A percentile compares a stretch with the other conserved stretches of the same genome.
Conservation (phyloP, 2,113 vertebrate genomes). For the Pachycephala philippinensis region DNA sequence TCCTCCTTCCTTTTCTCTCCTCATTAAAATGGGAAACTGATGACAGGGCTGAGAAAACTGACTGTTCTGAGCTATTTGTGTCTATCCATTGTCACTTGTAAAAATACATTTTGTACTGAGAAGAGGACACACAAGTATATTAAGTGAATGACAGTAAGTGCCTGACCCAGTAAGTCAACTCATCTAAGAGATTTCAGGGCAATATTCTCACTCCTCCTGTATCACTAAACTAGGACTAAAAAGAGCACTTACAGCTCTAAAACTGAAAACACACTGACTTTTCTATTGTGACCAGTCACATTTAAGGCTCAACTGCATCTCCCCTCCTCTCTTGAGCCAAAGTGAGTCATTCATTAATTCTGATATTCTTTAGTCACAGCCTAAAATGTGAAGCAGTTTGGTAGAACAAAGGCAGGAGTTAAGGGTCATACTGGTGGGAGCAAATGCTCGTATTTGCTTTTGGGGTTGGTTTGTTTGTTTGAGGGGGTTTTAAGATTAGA, state of each 20-base stretch:
- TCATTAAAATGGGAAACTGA: background rate
- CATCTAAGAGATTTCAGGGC: background rate
- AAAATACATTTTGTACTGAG: slow-evolving; percentile 2
- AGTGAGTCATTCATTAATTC: slow-evolving; percentile 80
- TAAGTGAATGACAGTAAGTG: background rate
- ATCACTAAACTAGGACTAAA: background rate
- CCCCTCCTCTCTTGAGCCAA: slow-evolving; percentile 31
- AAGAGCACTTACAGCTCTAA: background rate
- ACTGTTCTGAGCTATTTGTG: background rate
- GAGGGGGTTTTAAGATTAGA: background rate
- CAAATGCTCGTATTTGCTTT: background rate
- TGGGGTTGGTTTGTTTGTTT: background rate
- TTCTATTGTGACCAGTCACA: background rate
- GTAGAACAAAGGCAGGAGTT: slow-evolving; percentile 68
- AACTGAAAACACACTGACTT: slow-evolving; percentile 14
- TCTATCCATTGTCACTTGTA: background rate
- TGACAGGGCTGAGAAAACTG: background rate
- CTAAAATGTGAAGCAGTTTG: slow-evolving; percentile 70
- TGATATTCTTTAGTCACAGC: slow-evolving; percentile 61
- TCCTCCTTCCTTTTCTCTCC: background rate
- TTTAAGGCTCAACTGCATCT: background rate
- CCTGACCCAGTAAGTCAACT: background rate
- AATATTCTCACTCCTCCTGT: background rate
- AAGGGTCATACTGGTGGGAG: slow-evolving; percentile 31
- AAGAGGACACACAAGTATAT: background rate